Conservation (phyloP, 2,888 invertebrate genomes). For the Spicauda simplicius region DNA sequence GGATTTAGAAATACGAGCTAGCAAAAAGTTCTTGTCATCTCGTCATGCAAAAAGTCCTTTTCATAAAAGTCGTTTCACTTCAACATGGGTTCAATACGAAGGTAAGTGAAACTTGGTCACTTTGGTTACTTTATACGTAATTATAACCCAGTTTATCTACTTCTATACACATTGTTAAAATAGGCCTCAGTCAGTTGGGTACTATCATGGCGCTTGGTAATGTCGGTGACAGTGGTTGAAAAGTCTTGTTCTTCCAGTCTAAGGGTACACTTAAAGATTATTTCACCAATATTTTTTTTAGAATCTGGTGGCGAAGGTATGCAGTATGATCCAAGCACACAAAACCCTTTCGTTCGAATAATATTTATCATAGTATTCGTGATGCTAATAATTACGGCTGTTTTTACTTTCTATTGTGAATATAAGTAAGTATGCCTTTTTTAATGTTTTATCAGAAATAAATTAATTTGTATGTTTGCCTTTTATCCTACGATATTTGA, state of each 20-base stretch:
- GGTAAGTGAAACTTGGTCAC: neutral
- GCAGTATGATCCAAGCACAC: neutral
- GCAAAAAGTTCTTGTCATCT: neutral
- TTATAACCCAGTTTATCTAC: too few relatives aligned
- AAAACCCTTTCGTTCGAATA: neutral
- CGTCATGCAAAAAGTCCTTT: neutral
- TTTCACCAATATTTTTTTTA: neutral
- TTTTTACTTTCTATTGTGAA: neutral
- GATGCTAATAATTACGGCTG: neutral
- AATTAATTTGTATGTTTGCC: too few relatives aligned
- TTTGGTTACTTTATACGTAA: too few relatives aligned
- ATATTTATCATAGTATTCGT: neutral
- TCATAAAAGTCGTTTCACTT: neutral
- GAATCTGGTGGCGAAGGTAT: neutral
- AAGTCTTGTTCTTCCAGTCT: too few relatives aligned
- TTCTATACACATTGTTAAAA: too few relatives aligned
- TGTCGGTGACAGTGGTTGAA: too few relatives aligned
- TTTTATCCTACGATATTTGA: too few relatives aligned
- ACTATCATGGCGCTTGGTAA: too few relatives aligned
- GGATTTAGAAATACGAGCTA: neutral
- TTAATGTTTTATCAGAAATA: too few relatives aligned
- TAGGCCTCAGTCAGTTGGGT: too few relatives aligned
- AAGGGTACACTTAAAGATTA: too few relatives aligned
- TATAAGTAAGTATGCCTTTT: too few relatives aligned
- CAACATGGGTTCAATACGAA: neutral